Percentiles rank a stretch among this genome's conserved stretches.
Evolutionary conservation across 2,797 vertebrate genomes (phyloP).

Genomic region (Pseudopleuronectes americanus): DNA sequence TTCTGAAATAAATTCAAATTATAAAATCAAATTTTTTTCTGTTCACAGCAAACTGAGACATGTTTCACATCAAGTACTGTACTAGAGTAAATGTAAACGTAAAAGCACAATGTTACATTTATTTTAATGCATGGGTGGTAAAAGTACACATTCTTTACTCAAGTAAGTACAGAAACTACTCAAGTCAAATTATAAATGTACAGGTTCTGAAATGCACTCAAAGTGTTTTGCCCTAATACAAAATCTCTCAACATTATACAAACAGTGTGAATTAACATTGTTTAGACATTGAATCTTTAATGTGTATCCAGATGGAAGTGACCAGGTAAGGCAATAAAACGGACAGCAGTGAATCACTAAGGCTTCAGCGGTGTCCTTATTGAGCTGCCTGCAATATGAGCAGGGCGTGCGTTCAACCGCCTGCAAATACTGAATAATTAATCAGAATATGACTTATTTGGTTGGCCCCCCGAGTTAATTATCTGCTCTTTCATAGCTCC

Average conservation of each 20-base stretch:
- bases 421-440: slow-evolving; percentile 81
- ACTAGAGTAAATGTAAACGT: too few species aligned
- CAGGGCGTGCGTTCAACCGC: slow-evolving; percentile 53
- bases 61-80: too few species aligned
- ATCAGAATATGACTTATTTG: slow-evolving; percentile 79
- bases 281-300: slow-evolving; percentile 10
- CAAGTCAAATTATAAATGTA: too few species aligned
- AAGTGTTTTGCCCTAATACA: too few species aligned
- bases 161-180: too few species aligned
- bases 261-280: neutral
- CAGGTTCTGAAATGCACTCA: too few species aligned
- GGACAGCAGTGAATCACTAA: slow-evolving; percentile 54
- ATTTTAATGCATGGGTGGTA: too few species aligned
- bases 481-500: slow-evolving; percentile 77
- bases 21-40: too few species aligned
- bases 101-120: too few species aligned
- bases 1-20: too few species aligned
- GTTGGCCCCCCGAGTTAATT: slow-evolving; percentile 81
- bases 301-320: slow-evolving; percentile 33
- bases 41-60: too few species aligned
- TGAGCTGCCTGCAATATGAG: slow-evolving; percentile 63
- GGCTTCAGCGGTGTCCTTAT: slow-evolving; percentile 41
- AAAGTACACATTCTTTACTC: too few species aligned
- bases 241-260: neutral
- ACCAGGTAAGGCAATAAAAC: slow-evolving; percentile 31